phyloP scores from a whole-genome alignment of 2,113 vertebrate species.

The Ailurus styani region DNA sequence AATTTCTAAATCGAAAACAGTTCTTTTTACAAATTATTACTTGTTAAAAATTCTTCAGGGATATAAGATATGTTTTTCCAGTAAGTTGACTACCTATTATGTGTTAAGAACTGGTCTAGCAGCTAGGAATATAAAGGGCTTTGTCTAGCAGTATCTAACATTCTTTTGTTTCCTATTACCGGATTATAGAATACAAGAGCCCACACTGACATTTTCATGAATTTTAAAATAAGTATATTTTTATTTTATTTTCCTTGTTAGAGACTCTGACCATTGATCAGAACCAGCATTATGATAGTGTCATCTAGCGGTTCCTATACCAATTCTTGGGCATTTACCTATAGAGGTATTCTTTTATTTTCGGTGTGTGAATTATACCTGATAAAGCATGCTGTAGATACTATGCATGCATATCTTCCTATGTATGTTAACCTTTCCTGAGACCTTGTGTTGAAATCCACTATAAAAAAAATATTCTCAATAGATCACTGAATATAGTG shows the following conservation, averaged over 20 bases:
- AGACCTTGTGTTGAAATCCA: neutral
- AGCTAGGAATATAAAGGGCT: neutral
- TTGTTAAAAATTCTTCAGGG: neutral
- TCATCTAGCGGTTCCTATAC: neutral
- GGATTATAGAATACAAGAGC: neutral
- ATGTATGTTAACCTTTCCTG: neutral
- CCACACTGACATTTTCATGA: neutral
- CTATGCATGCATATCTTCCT: neutral
- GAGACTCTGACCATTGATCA: neutral
- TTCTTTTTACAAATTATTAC: neutral
- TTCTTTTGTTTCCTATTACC: neutral
- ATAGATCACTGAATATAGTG: neutral
- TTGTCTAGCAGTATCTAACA: neutral
- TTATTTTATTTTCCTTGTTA: neutral
- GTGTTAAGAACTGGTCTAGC: neutral
- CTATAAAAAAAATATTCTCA: neutral
- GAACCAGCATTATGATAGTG: neutral
- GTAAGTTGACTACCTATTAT: neutral
- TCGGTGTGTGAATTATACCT: neutral
- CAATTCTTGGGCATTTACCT: neutral
- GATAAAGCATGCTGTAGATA: neutral
- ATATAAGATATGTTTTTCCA: neutral
- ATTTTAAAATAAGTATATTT: neutral
- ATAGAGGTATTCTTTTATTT: neutral
- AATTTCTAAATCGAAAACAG: slow-evolving; percentile 3